These are phyloP conservation scores for Prolemur simus DNA, from an alignment of 2,113 vertebrate genomes.

Conservation along the genomic window DNA sequence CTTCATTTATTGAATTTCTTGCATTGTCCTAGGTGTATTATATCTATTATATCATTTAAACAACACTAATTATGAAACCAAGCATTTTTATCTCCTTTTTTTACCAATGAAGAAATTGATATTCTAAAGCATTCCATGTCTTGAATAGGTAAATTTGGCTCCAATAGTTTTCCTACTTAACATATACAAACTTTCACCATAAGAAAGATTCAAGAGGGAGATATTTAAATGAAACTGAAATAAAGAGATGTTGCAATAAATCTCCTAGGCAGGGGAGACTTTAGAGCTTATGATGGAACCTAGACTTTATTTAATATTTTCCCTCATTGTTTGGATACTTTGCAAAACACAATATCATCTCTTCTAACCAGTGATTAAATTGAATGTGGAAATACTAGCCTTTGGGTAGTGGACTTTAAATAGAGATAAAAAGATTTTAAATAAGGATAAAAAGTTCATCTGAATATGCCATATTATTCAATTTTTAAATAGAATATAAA, in stretches of 20 bases:
- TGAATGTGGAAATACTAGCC: not conserved
- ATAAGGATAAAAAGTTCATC: not conserved
- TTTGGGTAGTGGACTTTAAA: not conserved
- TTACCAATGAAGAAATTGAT: not conserved
- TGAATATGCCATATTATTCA: not conserved
- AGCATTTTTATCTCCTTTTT: not conserved
- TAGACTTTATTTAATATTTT: not conserved
- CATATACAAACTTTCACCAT: not conserved
- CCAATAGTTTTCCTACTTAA: not conserved
- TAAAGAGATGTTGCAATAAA: not conserved
- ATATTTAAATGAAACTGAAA: not conserved
- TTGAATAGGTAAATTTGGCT: not conserved
- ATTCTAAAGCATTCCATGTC: not conserved
- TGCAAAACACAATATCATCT: not conserved
- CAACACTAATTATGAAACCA: not conserved
- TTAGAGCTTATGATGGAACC: not conserved
- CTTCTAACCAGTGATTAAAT: not conserved
- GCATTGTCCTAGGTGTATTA: not conserved
- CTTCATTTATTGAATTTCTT: not conserved
- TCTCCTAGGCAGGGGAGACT: not conserved
- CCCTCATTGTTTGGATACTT: not conserved
- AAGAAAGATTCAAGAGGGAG: not conserved
- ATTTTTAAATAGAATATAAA: not conserved
- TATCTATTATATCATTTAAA: not conserved
- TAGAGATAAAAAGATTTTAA: not conserved